A percentile compares a stretch with the other conserved stretches of the same genome.
These are phyloP conservation scores for Eulemur rufifrons DNA, from an alignment of 2,113 vertebrate genomes.

Conservation along the genomic window DNA sequence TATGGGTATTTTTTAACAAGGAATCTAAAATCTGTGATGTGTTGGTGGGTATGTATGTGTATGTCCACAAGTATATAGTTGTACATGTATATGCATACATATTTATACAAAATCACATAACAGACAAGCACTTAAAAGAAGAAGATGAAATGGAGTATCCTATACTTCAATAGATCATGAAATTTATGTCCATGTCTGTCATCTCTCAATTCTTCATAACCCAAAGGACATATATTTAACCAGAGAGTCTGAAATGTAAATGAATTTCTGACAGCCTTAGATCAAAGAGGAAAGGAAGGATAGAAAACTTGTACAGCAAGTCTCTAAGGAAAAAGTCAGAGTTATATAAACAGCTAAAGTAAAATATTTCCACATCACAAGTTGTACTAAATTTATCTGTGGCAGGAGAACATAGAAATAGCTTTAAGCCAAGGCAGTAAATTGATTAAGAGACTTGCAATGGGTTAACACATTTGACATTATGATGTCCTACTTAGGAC, in stretches of 20 bases:
- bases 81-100: not conserved
- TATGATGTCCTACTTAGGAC: not conserved
- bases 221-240: slow-evolving; percentile 75
- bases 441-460: slow-evolving; percentile 58
- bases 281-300: slow-evolving; percentile 74
- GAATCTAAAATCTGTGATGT: not conserved
- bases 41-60: not conserved
- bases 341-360: slow-evolving; percentile 78
- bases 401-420: slow-evolving; percentile 53
- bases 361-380: slow-evolving; percentile 68
- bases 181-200: slow-evolving; percentile 71
- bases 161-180: slow-evolving; percentile 29
- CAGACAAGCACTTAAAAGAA: not conserved
- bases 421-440: slow-evolving; percentile 61
- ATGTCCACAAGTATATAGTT: not conserved
- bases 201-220: slow-evolving; percentile 71
- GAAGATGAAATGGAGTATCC: slow-evolving; percentile 26
- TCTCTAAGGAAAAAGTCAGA: slow-evolving; percentile 74
- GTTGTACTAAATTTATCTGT: slow-evolving; percentile 69
- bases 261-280: slow-evolving; percentile 79
- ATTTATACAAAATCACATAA: too few species aligned
- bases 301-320: slow-evolving; percentile 66
- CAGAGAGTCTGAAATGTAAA: slow-evolving; percentile 80
- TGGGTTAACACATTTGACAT: slow-evolving; percentile 55
- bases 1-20: not conserved